Evolutionary conservation across 2,888 invertebrate species (phyloP).

Genomic region (Metalampra italica): DNA sequence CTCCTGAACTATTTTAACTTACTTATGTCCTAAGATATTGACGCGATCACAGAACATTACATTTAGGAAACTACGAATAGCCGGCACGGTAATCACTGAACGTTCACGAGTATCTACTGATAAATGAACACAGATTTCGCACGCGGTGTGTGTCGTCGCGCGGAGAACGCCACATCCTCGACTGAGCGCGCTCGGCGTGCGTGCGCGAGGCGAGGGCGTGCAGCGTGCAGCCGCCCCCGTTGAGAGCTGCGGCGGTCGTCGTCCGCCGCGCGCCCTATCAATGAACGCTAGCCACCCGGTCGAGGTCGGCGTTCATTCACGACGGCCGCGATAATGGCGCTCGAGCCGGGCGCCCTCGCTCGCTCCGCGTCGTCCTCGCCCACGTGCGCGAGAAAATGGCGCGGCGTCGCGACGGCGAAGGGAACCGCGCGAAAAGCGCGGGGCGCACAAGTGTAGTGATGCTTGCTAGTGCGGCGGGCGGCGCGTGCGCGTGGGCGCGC

Average conservation of each 20-base stretch:
- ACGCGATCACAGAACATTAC: slow-evolving; percentile 72
- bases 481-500: slow-evolving; percentile 56
- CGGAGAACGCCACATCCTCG: slow-evolving; percentile 75
- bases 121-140: slow-evolving; percentile 75
- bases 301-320: slow-evolving; percentile 76
- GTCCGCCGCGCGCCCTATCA: slow-evolving; percentile 70
- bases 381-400: slow-evolving; percentile 78
- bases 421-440: slow-evolving; percentile 75
- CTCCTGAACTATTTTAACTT: slow-evolving; percentile 29
- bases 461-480: slow-evolving; percentile 42
- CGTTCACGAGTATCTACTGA: slow-evolving; percentile 57
- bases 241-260: slow-evolving; percentile 56
- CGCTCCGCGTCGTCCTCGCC: slow-evolving; percentile 45
- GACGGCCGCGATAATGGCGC: slow-evolving; percentile 72
- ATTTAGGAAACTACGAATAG: slow-evolving; percentile 46
- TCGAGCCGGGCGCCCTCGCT: slow-evolving; percentile 63
- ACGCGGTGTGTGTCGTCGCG: slow-evolving; percentile 66
- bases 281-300: slow-evolving; percentile 69
- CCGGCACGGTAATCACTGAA: slow-evolving; percentile 50
- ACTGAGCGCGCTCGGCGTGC: slow-evolving; percentile 65
- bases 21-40: slow-evolving; percentile 60
- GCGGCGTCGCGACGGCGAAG: slow-evolving; percentile 70
- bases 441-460: slow-evolving; percentile 65
- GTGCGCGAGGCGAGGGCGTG: slow-evolving; percentile 62
- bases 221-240: slow-evolving; percentile 61